These are phyloP conservation scores for Melanostigma gelatinosum DNA, from an alignment of 2,113 vertebrate species.

Conservation along the genomic window DNA sequence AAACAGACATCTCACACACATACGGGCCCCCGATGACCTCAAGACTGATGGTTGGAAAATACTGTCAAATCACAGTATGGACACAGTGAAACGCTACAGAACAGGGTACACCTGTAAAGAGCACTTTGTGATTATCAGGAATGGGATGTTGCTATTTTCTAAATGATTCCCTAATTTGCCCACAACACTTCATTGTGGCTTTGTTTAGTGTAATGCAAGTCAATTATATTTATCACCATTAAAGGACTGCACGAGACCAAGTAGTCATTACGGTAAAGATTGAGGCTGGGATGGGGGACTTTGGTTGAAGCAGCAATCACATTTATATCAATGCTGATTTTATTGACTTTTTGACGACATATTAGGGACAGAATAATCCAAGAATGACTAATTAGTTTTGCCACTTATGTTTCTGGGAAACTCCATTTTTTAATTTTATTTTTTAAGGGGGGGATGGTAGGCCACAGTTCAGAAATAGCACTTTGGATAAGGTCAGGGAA, in stretches of 20 bases:
- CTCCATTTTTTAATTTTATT: neutral
- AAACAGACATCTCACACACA: constrained; percentile 44
- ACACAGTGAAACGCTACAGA: neutral
- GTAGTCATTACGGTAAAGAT: neutral
- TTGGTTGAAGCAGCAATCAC: neutral
- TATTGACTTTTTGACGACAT: neutral
- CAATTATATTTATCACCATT: neutral
- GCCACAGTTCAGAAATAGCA: neutral
- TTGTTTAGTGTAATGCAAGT: neutral
- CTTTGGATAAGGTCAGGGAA: neutral
- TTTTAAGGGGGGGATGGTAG: neutral
- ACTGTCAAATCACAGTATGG: constrained; percentile 38
- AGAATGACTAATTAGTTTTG: neutral
- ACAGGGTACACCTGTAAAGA: neutral
- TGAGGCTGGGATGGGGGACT: neutral
- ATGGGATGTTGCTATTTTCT: neutral
- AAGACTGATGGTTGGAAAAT: constrained; percentile 29
- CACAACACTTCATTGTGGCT: neutral
- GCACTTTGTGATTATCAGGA: neutral
- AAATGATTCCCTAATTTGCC: neutral
- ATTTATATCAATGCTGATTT: neutral
- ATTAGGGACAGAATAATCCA: neutral
- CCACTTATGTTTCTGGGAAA: neutral
- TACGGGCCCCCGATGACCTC: constrained; percentile 25
- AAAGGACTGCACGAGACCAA: neutral